Evolutionary conservation across 2,797 vertebrate genomes (phyloP).

Genomic region (Graptemys geographica): DNA sequence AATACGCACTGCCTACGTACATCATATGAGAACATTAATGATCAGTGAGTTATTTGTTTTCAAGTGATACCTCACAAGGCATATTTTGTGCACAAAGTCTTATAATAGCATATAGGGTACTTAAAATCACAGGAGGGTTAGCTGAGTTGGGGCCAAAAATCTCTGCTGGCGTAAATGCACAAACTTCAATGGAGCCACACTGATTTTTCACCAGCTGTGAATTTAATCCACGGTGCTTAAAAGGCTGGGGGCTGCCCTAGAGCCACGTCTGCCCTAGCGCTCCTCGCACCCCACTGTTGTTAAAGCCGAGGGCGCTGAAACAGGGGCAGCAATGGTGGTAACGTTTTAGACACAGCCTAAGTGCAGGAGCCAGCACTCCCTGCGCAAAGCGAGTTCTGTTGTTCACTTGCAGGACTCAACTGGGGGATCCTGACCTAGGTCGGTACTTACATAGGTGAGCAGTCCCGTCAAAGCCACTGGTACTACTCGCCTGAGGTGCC

Average conservation of each 20-base stretch:
- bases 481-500: neutral
- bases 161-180: neutral
- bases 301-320: neutral
- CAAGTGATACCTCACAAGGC: too few species aligned
- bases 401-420: neutral
- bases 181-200: neutral
- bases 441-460: neutral
- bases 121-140: too few species aligned
- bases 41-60: too few species aligned
- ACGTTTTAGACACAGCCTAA: neutral
- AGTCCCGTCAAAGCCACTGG: too few species aligned
- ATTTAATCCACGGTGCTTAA: neutral
- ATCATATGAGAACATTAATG: too few species aligned
- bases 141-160: too few species aligned
- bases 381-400: neutral
- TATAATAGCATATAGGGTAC: too few species aligned
- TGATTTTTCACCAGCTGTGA: neutral
- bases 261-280: rapidly evolving
- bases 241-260: rapidly evolving
- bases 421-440: neutral
- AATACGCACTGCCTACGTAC: too few species aligned
- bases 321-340: neutral
- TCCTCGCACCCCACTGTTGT: neutral
- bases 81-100: too few species aligned
- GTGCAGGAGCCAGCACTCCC: neutral